Evolutionary conservation across 1,140 invertebrate species (phyloP), one percentile per base, ranked within the genome.

Genomic region (Asobara japonica): DNA sequence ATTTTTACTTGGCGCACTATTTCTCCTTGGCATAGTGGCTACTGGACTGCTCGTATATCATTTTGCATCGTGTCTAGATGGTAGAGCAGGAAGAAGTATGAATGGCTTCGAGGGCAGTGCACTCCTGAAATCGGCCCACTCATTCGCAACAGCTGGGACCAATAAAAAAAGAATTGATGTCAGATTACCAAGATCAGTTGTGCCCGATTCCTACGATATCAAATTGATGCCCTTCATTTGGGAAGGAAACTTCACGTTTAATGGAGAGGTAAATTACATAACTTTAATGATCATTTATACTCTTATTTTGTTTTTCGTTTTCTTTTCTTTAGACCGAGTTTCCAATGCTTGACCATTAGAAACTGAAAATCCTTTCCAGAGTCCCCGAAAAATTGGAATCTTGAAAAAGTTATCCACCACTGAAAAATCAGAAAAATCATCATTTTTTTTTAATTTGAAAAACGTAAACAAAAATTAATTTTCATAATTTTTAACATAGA

Each of bases 191-290:
- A 89, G 80, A 41, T 89, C 89, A 41, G 85, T 95, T 0, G 81
- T 89, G 16, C 94, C 94, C 0, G 82, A 92, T 20, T 90, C 89
- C 3, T 95, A 96, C 77, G 89, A 91, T 65, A 80, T 95, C 1
- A 89, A 90, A 74, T 79, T 95, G 33, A 90, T 91, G 27, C 94
- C 94, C 0, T 92, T 92, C 74, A 90, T 95, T 41, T 88, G 87
- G 81, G 90, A 90, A 77, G 89, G 90, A 0, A 95, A 95, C 80
- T 95, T 95, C 75, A 94, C 92, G 4, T 94, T 95, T 77, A 81
- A 91, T 29, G 94, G 94, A 38, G 90, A 92, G 85, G 91, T 94
- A 30, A 71, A 30, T 30, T 62, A 3, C 30, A 1, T 30, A 7
- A 31, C 31, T 16, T 45, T 7, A 45, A 45, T 45, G n/a, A n/a